Conservation (phyloP, 1,140 invertebrate species). For the Hermetia illucens region DNA sequence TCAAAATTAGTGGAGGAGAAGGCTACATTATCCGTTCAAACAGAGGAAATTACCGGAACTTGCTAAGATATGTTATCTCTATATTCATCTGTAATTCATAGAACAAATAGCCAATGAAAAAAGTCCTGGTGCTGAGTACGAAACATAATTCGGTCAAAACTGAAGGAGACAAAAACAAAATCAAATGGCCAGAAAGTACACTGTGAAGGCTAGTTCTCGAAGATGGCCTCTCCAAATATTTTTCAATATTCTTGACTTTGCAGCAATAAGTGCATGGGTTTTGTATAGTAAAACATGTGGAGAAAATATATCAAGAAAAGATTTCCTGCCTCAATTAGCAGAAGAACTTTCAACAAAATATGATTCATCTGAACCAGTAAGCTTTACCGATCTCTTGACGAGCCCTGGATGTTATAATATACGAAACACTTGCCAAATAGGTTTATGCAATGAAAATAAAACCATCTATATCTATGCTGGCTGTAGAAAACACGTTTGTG, state of each 20-base stretch:
- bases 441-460: slow-evolving; percentile 1
- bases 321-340: slow-evolving; percentile 8
- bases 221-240: slow-evolving; percentile 8
- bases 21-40: slow-evolving; percentile 20
- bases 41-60: slow-evolving; percentile 13
- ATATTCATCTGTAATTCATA: slow-evolving; percentile 8
- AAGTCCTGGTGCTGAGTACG: background rate
- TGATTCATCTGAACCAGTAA: background rate
- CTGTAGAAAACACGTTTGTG: background rate
- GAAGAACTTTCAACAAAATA: background rate
- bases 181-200: slow-evolving; percentile 2
- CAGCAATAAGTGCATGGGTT: slow-evolving; percentile 11
- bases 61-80: slow-evolving; percentile 8
- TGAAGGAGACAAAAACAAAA: slow-evolving; percentile 2
- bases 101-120: slow-evolving; percentile 8
- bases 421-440: background rate
- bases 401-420: background rate
- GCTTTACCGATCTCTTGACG: background rate
- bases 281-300: slow-evolving; percentile 7
- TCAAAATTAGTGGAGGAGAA: slow-evolving; percentile 10
- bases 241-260: slow-evolving; percentile 15
- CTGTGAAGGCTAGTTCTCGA: background rate
- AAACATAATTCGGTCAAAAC: background rate
- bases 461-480: background rate
- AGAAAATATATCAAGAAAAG: slow-evolving; percentile 8